Evolutionary conservation across 2,113 vertebrate genomes (phyloP).

Genomic region (Brachionichthys hirsutus): DNA sequence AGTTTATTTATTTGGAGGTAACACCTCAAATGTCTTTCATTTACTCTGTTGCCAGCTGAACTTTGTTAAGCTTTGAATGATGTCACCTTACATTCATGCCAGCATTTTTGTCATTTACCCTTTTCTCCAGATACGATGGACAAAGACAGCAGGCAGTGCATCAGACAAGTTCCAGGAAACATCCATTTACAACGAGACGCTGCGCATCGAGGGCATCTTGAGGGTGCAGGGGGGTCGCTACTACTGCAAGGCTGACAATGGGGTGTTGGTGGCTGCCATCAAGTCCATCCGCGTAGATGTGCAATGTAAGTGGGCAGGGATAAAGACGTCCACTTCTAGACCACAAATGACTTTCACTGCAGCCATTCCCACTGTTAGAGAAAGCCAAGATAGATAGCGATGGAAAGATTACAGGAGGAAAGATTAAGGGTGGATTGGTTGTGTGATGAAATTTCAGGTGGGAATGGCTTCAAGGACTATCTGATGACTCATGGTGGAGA

Average conservation of each 20-base stretch:
- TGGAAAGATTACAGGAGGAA: constrained; percentile 52
- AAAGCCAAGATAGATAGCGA: constrained; percentile 41
- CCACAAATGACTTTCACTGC: constrained; percentile 61
- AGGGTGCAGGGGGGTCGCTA: constrained; percentile 96
- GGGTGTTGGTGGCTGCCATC: constrained; percentile 98
- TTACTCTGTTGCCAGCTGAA: not conserved
- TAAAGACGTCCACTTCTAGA: constrained; percentile 60
- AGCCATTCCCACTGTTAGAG: constrained; percentile 65
- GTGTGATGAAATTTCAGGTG: constrained; percentile 61
- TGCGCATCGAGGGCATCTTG: constrained; percentile 90
- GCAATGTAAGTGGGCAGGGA: constrained; percentile 91
- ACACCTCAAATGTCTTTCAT: no score
- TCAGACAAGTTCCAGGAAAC: constrained; percentile 99
- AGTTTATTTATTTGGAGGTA: no score
- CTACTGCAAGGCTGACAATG: constrained; percentile 99
- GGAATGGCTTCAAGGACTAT: constrained; percentile 79
- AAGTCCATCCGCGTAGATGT: constrained; percentile 99
- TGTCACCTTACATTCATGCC: constrained; percentile 8
- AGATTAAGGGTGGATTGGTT: constrained; percentile 66
- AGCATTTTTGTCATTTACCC: constrained; percentile 18
- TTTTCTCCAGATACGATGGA: constrained; percentile 89
- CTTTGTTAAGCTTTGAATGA: constrained; percentile 21
- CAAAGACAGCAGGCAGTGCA: constrained; percentile 94
- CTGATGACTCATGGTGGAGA: constrained; percentile 56
- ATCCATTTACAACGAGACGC: constrained; percentile 94